These are phyloP conservation scores for Numenius arquata DNA, from an alignment of 2,113 vertebrate genomes.

Conservation along the genomic window DNA sequence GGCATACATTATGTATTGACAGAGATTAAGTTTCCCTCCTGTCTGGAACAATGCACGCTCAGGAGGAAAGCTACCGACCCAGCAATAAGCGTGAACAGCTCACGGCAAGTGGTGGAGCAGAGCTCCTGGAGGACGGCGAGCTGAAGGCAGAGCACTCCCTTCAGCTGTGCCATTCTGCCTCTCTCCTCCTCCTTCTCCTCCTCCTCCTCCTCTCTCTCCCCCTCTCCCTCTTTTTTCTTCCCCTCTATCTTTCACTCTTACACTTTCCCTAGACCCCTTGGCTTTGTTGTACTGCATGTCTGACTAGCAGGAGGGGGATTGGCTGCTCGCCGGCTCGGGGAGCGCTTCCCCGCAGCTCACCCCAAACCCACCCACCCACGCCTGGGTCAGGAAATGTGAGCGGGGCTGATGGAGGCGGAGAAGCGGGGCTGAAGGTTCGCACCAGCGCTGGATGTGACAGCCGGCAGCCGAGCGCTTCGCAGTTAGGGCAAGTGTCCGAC, in stretches of 20 bases:
- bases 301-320: constrained; percentile 82
- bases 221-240: background rate
- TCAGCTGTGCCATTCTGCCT: background rate
- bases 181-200: constrained; percentile 35
- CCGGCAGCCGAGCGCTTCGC: constrained; percentile 53
- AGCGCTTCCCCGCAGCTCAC: constrained; percentile 71
- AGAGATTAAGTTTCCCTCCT: constrained; percentile 71
- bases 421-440: constrained; percentile 66
- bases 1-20: constrained; percentile 63
- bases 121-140: constrained; percentile 13
- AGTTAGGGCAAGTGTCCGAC: constrained; percentile 4
- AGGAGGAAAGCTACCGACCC: constrained; percentile 63
- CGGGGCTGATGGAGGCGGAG: constrained; percentile 77
- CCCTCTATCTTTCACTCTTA: background rate
- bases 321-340: constrained; percentile 75
- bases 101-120: background rate
- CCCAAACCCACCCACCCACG: constrained; percentile 35
- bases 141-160: background rate
- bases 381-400: constrained; percentile 67
- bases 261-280: constrained; percentile 5
- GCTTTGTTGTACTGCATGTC: constrained; percentile 79
- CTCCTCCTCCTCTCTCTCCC: background rate
- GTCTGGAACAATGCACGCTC: constrained; percentile 61
- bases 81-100: background rate
- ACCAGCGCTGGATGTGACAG: constrained; percentile 72